phyloP scores from a whole-genome alignment of 2,113 vertebrate genomes.

The Octodon degus region DNA sequence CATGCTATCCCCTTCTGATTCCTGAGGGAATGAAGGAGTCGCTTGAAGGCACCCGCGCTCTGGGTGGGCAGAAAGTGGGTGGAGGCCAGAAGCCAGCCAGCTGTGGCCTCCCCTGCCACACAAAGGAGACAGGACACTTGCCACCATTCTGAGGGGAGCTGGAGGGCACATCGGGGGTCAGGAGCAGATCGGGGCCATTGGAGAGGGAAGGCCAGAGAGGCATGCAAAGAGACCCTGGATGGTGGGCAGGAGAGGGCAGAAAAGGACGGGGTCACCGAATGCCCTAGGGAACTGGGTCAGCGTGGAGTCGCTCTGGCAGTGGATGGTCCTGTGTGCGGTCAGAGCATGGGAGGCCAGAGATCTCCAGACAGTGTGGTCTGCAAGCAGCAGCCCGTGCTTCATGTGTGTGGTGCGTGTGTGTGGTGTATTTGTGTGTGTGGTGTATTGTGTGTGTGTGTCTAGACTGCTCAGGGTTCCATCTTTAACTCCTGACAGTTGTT shows the following conservation, averaged over 20 bases:
- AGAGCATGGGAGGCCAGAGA: neutral
- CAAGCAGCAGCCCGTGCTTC: neutral
- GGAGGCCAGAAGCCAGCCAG: neutral
- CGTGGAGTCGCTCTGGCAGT: neutral
- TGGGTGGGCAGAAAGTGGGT: neutral
- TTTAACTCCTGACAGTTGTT: neutral
- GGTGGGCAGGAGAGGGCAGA: neutral
- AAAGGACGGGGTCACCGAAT: rapidly evolving
- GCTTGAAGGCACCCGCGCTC: neutral
- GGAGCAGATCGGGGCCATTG: neutral
- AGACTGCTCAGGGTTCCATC: neutral
- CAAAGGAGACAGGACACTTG: no score
- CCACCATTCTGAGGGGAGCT: neutral
- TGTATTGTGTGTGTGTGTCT: neutral
- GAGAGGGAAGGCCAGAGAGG: neutral
- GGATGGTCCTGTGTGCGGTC: neutral
- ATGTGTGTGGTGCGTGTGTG: no score
- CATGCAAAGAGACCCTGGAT: neutral
- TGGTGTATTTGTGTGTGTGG: neutral
- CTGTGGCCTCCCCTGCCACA: neutral
- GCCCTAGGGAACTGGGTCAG: neutral
- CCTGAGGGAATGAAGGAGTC: no score
- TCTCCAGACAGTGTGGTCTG: neutral
- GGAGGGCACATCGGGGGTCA: neutral
- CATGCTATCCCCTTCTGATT: rapidly evolving